Conservation (phyloP, 2,113 vertebrate species). For the Syngnathoides biaculeatus region DNA sequence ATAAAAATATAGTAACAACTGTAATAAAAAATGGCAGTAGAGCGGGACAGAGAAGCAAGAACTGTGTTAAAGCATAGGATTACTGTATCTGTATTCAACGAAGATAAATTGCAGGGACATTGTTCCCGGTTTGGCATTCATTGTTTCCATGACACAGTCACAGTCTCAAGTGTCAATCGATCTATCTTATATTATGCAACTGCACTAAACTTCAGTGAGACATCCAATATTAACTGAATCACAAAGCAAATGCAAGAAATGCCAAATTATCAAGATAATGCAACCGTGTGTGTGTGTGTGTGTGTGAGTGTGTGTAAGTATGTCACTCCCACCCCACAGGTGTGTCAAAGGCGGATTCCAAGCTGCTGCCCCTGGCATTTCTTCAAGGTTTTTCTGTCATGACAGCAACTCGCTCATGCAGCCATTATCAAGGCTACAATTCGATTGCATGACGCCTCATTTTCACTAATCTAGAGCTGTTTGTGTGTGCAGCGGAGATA, state of each 20-base stretch:
- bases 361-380: slow-evolving; percentile 40
- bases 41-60: no score
- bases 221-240: background rate
- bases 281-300: slow-evolving; percentile 31
- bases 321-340: slow-evolving; percentile 59
- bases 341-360: slow-evolving; percentile 50
- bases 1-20: no score
- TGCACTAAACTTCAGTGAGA: background rate
- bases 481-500: background rate
- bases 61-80: no score
- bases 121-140: no score
- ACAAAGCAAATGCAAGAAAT: slow-evolving; percentile 15
- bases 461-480: background rate
- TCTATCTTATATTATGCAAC: background rate
- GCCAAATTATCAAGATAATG: slow-evolving; percentile 46
- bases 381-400: slow-evolving; percentile 40
- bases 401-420: slow-evolving; percentile 27
- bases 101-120: no score
- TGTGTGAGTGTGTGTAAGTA: slow-evolving; percentile 3
- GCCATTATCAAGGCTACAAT: slow-evolving; percentile 7
- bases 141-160: no score
- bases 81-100: no score
- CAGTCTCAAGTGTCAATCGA: no score
- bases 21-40: no score
- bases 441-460: background rate